Percentiles rank a stretch among this genome's conserved stretches.
These are phyloP conservation scores for Sturmia bella DNA, from an alignment of 2,888 invertebrate genomes.

Conservation along the genomic window DNA sequence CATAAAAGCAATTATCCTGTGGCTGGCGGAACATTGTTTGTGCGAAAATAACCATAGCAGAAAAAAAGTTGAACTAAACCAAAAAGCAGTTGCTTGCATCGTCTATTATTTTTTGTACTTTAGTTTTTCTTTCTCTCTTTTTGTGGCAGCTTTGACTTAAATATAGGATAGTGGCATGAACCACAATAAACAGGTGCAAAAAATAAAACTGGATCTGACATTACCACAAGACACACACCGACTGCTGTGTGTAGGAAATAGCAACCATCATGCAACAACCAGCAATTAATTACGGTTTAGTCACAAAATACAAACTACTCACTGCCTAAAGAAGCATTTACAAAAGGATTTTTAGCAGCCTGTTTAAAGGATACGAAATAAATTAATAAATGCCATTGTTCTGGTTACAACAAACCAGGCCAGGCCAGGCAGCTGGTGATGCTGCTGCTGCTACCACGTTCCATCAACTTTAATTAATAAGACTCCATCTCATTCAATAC, in stretches of 20 bases:
- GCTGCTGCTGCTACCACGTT: constrained; percentile 16
- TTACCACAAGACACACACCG: background rate
- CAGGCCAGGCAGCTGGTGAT: constrained; percentile 21
- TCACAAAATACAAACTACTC: constrained; percentile 34
- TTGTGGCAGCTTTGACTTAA: constrained; percentile 48
- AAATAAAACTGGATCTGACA: constrained; percentile 1
- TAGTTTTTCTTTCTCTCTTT: constrained; percentile 4
- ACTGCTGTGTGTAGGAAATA: background rate
- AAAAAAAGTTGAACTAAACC: constrained; percentile 9
- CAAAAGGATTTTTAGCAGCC: constrained; percentile 39
- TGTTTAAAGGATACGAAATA: constrained; percentile 44
- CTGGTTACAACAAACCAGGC: no score
- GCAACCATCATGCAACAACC: constrained; percentile 9
- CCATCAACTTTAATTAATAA: constrained; percentile 22
- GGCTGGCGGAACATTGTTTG: constrained; percentile 48
- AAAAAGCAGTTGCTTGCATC: constrained; percentile 34
- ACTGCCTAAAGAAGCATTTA: constrained; percentile 1
- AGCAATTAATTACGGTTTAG: constrained; percentile 62
- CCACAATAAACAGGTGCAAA: constrained; percentile 61
- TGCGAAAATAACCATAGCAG: constrained; percentile 17
- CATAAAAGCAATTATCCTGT: constrained; percentile 67
- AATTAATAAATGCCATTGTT: constrained; percentile 42
- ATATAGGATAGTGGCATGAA: constrained; percentile 30
- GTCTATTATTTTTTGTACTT: constrained; percentile 7
- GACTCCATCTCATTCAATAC: background rate